Percentiles rank a stretch among this genome's conserved stretches.
Evolutionary conservation across 2,797 vertebrate species (phyloP).

Genomic region (Glyptemys insculpta): DNA sequence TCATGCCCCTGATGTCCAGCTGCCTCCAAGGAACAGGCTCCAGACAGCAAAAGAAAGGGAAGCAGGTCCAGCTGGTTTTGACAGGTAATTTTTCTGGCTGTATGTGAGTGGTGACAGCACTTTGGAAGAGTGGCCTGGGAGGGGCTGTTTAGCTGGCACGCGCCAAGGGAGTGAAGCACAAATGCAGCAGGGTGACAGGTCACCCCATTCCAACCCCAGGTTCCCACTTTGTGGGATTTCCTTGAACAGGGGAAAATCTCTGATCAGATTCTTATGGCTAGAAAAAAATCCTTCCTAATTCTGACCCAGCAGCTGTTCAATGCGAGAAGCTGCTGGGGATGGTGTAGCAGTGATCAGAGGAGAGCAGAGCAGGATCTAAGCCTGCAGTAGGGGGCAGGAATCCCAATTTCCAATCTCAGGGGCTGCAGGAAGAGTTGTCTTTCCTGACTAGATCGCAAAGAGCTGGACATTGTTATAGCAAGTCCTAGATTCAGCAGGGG

Average conservation of each 20-base stretch:
- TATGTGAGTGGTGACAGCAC: not conserved
- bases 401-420: not conserved
- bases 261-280: constrained; percentile 26
- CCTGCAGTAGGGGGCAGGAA: not conserved
- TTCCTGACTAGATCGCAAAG: not conserved
- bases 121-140: not conserved
- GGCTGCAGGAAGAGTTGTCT: constrained; percentile 24
- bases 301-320: constrained; percentile 67
- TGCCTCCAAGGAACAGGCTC: constrained; percentile 57
- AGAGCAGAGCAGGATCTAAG: constrained; percentile 42
- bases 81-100: constrained; percentile 58
- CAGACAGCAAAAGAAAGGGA: constrained; percentile 47
- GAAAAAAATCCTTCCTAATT: constrained; percentile 72
- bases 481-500: not conserved
- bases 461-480: not conserved
- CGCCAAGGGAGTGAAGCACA: not conserved
- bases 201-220: not conserved
- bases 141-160: not conserved
- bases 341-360: constrained; percentile 46
- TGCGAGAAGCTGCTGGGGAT: constrained; percentile 2
- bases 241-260: not conserved
- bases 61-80: constrained; percentile 63
- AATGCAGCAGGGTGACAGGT: not conserved
- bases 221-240: constrained; percentile 31
- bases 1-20: constrained; percentile 48